These are phyloP conservation scores for Netelia melanura DNA, from an alignment of 2,888 invertebrate species.

Conservation along the genomic window DNA sequence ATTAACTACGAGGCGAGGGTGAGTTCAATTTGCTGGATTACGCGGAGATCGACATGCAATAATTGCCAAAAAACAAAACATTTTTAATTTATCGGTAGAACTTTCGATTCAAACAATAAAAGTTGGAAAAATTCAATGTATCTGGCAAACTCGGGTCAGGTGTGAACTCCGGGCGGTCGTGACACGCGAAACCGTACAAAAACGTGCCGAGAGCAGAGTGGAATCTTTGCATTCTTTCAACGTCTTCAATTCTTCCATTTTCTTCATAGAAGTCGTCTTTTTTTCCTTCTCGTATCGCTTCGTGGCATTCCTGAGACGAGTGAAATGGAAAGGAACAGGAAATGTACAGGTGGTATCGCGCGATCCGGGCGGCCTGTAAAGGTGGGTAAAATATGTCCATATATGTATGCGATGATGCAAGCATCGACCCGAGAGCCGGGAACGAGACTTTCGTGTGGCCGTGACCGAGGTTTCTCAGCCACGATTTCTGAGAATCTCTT, in stretches of 20 bases:
- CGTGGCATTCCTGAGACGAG: constrained; percentile 23
- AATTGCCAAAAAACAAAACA: too few relatives aligned
- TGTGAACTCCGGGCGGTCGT: constrained; percentile 13
- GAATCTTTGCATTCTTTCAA: constrained; percentile 15
- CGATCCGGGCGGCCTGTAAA: constrained; percentile 3
- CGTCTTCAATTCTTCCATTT: constrained; percentile 22
- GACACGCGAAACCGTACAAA: constrained; percentile 77
- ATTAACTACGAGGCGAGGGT: too few relatives aligned
- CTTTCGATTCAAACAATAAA: too few relatives aligned
- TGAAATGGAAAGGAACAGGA: constrained; percentile 46
- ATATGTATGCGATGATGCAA: constrained; percentile 37
- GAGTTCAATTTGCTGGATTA: too few relatives aligned
- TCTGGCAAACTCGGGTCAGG: background rate
- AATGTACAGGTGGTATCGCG: constrained; percentile 26
- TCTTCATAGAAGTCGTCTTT: background rate
- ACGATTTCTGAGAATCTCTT: constrained; percentile 48
- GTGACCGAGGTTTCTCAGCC: constrained; percentile 27
- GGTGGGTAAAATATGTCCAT: constrained; percentile 2
- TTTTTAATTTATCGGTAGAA: too few relatives aligned
- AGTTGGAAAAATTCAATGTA: too few relatives aligned
- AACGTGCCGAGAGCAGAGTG: constrained; percentile 33
- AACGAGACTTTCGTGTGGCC: constrained; percentile 42
- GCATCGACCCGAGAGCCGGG: constrained; percentile 6
- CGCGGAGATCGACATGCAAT: too few relatives aligned
- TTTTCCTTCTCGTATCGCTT: background rate